A percentile compares a stretch with the other conserved stretches of the same genome.
These are phyloP conservation scores for Connochaetes taurinus DNA, from an alignment of 2,113 vertebrate genomes.

Conservation along the genomic window DNA sequence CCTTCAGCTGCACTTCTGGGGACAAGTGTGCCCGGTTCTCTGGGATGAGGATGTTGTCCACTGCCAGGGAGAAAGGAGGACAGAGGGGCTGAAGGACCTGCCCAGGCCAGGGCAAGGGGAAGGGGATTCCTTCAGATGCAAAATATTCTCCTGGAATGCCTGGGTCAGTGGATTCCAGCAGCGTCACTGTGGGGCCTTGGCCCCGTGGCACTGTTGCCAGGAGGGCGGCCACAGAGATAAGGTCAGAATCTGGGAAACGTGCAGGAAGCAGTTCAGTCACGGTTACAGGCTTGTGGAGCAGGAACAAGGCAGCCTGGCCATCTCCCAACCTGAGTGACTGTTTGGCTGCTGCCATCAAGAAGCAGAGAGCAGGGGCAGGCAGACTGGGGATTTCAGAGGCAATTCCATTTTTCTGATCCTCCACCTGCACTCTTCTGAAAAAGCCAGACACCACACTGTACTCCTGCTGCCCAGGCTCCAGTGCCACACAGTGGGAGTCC, in stretches of 20 bases:
- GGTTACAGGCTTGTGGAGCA: background rate
- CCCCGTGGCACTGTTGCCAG: background rate
- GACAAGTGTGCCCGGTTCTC: conserved; percentile 95
- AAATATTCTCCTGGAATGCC: conserved; percentile 33
- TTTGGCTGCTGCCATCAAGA: background rate
- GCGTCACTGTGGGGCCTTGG: background rate
- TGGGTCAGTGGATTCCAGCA: conserved; percentile 28
- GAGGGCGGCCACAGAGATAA: conserved; percentile 2
- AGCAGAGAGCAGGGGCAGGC: background rate
- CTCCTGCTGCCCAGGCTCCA: background rate
- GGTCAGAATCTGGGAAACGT: conserved; percentile 32
- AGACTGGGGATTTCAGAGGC: background rate
- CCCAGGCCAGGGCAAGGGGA: background rate
- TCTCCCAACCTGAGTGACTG: background rate
- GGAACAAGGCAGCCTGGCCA: conserved; percentile 17
- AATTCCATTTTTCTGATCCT: background rate
- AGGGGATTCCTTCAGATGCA: conserved; percentile 30
- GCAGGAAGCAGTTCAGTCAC: background rate
- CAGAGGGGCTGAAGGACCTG: conserved; percentile 41
- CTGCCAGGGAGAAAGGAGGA: conserved; percentile 78
- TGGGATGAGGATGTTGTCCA: conserved; percentile 93
- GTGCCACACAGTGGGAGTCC: background rate
- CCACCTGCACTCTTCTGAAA: background rate
- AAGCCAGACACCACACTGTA: background rate
- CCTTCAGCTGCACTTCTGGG: conserved; percentile 93